phyloP scores from a whole-genome alignment of 2,113 vertebrate genomes.

The Cacatua alba region DNA sequence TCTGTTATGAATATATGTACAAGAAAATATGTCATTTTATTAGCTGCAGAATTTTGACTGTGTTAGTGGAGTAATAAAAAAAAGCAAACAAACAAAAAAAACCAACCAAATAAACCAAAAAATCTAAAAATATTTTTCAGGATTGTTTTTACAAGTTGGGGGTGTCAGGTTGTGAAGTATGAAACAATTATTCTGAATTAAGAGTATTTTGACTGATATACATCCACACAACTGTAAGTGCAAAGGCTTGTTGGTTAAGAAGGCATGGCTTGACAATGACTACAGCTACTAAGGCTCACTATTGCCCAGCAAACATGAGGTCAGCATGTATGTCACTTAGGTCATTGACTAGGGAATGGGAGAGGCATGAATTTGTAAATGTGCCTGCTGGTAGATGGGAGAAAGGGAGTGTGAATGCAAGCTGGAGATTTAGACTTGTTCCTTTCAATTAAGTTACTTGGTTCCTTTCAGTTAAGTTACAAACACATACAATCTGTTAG shows the following conservation, averaged over 20 bases:
- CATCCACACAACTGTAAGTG: background rate
- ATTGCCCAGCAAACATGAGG: background rate
- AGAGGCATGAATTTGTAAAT: rapidly evolving
- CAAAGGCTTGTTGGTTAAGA: background rate
- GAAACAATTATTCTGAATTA: background rate
- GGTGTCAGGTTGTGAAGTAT: background rate
- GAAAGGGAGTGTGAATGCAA: background rate
- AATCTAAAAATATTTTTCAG: background rate
- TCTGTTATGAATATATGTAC: background rate
- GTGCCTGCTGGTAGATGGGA: background rate
- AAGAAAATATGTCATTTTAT: background rate
- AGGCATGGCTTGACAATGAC: background rate
- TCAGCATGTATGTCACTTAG: background rate
- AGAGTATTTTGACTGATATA: background rate
- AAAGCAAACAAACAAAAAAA: background rate
- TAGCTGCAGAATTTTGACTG: background rate
- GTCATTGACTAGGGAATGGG: background rate
- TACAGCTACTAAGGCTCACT: rapidly evolving
- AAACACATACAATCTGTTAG: background rate
- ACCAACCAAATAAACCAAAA: background rate
- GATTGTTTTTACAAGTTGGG: background rate
- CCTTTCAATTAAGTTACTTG: conserved; percentile 16
- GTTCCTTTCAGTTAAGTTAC: conserved; percentile 6
- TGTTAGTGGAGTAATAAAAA: background rate
- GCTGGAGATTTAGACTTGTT: background rate